phyloP scores from a whole-genome alignment of 2,797 vertebrate species.

The Jordanella pulchra region DNA sequence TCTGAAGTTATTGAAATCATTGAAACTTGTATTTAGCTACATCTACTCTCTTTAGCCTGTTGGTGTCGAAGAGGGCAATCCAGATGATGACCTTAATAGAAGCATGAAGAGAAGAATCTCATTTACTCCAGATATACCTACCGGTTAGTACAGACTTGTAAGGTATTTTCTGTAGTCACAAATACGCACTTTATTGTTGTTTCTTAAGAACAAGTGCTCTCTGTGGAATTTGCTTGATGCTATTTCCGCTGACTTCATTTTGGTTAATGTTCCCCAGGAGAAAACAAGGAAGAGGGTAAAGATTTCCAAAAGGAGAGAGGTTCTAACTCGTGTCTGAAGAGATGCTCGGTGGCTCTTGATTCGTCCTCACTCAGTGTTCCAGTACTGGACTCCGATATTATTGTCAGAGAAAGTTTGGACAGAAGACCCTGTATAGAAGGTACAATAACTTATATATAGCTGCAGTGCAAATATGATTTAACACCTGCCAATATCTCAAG shows the following conservation, averaged over 20 bases:
- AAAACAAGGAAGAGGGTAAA: constrained; percentile 75
- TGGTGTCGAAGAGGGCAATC: constrained; percentile 81
- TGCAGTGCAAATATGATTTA: neutral
- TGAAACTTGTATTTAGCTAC: neutral
- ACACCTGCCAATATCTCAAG: neutral
- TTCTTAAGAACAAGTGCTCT: constrained; percentile 28
- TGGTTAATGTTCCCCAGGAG: constrained; percentile 67
- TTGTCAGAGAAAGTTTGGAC: constrained; percentile 75
- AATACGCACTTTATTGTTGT: constrained; percentile 51
- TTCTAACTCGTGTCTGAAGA: constrained; percentile 83
- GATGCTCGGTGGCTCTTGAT: constrained; percentile 81
- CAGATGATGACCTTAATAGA: constrained; percentile 82
- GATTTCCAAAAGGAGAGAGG: constrained; percentile 78
- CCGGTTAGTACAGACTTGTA: constrained; percentile 80
- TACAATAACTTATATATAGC: constrained; percentile 56
- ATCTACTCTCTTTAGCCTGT: constrained; percentile 73
- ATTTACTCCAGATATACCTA: constrained; percentile 87
- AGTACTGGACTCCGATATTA: constrained; percentile 76
- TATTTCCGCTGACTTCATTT: constrained; percentile 60
- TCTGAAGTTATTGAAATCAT: neutral
- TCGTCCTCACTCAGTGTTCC: constrained; percentile 80
- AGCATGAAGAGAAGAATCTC: constrained; percentile 89
- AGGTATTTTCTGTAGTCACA: constrained; percentile 4
- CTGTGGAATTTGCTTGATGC: constrained; percentile 42
- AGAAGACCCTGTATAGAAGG: constrained; percentile 86